A percentile compares a stretch with the other conserved stretches of the same genome.
Evolutionary conservation across 2,888 invertebrate species (phyloP).

Genomic region (Trachelus troglodyta): DNA sequence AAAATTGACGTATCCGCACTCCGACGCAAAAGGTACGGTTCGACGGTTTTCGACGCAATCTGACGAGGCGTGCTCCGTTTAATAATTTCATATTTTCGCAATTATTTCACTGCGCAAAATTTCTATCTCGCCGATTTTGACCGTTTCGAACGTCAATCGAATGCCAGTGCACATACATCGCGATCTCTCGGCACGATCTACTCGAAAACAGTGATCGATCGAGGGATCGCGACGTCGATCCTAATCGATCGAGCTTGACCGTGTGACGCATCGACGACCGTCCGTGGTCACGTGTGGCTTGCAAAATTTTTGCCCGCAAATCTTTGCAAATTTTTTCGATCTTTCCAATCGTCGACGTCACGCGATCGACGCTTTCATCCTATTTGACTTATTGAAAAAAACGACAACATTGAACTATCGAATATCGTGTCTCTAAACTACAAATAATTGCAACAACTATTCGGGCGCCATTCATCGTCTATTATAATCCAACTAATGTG

Average conservation of each 20-base stretch:
- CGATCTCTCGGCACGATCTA: not conserved
- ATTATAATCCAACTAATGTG: conserved; percentile 58
- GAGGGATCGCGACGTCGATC: too few species aligned
- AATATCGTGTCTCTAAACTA: conserved; percentile 54
- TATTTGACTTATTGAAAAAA: conserved; percentile 45
- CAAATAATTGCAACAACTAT: conserved; percentile 62
- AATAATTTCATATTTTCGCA: conserved; percentile 15
- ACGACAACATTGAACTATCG: conserved; percentile 61
- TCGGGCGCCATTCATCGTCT: conserved; percentile 50
- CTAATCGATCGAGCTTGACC: not conserved
- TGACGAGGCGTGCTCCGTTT: conserved; percentile 15
- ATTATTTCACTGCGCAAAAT: not conserved
- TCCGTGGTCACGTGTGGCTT: not conserved
- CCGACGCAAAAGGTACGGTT: not conserved
- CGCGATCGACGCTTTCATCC: conserved; percentile 13
- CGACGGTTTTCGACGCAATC: not conserved
- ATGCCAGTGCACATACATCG: conserved; percentile 27
- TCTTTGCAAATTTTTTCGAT: not conserved
- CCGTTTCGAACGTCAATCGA: conserved; percentile 27
- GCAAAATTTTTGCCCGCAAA: conserved; percentile 3
- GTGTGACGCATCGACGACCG: not conserved
- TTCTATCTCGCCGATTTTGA: not conserved
- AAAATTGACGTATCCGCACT: too few species aligned
- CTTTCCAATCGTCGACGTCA: not conserved
- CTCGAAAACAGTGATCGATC: not conserved